A percentile compares a stretch with the other conserved stretches of the same genome.
phyloP scores from a whole-genome alignment of 2,797 vertebrate genomes.

The Petrocephalus schoutedeni region DNA sequence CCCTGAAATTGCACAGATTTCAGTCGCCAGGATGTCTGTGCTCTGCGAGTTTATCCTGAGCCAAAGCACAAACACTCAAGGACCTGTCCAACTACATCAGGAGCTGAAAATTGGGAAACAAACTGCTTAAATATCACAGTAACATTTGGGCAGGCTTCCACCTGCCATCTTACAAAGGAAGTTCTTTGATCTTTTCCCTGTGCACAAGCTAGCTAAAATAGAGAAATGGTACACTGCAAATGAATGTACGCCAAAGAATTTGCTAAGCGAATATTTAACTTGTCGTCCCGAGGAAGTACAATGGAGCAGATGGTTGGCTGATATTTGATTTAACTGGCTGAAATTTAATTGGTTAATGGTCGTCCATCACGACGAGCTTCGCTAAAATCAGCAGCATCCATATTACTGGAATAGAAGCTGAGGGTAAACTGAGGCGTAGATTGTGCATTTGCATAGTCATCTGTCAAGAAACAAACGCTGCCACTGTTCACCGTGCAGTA shows the following conservation, averaged over 20 bases:
- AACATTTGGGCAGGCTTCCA: background rate
- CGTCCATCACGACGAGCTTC: background rate
- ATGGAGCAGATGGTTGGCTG: background rate
- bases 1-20: background rate
- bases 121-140: background rate
- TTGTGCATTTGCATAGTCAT: background rate
- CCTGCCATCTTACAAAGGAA: background rate
- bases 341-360: too few relatives aligned
- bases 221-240: background rate
- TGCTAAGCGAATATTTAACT: background rate
- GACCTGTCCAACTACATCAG: background rate
- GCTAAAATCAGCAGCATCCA: background rate
- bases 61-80: background rate
- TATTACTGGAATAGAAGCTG: background rate
- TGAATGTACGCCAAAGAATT: background rate
- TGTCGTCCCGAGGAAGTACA: background rate
- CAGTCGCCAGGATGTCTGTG: background rate
- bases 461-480: background rate
- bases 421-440: background rate
- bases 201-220: background rate
- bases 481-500: background rate
- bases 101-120: background rate
- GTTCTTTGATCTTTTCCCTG: background rate
- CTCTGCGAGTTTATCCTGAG: background rate
- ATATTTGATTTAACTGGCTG: too few relatives aligned